Base-by-base conservation (phyloP, 1,140 invertebrate species). In the Sesamia nonagrioides region DNA sequence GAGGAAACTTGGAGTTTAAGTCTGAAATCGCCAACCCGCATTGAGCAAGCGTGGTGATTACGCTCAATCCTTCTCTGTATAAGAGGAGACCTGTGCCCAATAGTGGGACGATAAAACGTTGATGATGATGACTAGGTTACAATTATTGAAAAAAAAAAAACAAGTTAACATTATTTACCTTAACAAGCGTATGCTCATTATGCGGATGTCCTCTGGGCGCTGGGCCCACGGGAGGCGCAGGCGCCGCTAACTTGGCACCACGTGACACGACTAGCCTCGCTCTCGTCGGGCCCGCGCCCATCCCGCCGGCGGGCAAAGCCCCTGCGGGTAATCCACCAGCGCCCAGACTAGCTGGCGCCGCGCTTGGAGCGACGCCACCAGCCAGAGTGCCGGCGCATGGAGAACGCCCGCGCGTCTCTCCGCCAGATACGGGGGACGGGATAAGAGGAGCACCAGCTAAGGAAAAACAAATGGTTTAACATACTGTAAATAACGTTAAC, bases 141-240 rank as follows among this genome's bases (percentile, higher is more conserved):
- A n/a, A n/a, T n/a, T n/a, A n/a, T n/a, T n/a, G n/a, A n/a, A n/a
- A n/a, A n/a, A n/a, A n/a, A n/a, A n/a, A n/a, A n/a, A n/a, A n/a
- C n/a, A n/a, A n/a, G n/a, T n/a, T n/a, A n/a, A n/a, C n/a, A n/a
- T n/a, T 27, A 35, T 7, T 72, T 37, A 94, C 94, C 91, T 94
- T 95, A 42, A 94, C 92, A 37, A 95, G 88, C 0, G 94, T 95
- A 18, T 95, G 94, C 75, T 95, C 94, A 18, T 87, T 74, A n/a
- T 60, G 72, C 2, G 72, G 54, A 27, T 73, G 50, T 15, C 66
- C 18, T 6, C 45, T 33, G 2, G 18, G 69, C n/a, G 72, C 63
- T 11, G 61, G 27, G 15, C 40, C 58, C 27, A 82, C 48, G 71
- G 82, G 7, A 69, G 76, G 17, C 82, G 78, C 45, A 8, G 5